Conservation (phyloP, 2,113 vertebrate genomes). For the Gallinago media region DNA sequence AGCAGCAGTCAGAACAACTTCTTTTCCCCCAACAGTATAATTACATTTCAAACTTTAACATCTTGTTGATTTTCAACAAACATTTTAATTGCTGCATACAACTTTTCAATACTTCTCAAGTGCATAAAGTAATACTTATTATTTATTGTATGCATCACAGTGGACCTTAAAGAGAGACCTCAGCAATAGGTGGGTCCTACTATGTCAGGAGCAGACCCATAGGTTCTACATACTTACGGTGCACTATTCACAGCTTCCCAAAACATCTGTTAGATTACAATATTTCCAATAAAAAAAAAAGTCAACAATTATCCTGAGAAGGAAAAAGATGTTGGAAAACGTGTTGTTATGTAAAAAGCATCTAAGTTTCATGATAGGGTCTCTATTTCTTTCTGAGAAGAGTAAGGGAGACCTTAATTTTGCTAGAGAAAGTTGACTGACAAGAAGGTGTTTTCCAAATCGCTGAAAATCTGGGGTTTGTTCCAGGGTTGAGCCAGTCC, state of each 20-base stretch:
- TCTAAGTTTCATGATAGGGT: accelerated
- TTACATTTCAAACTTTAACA: neutral
- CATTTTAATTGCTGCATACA: neutral
- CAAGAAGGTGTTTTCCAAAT: neutral
- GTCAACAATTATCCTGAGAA: neutral
- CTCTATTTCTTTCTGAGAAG: neutral
- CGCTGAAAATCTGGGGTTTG: neutral
- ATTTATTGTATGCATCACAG: neutral
- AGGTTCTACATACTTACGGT: neutral
- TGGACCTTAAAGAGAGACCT: neutral
- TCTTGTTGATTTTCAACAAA: neutral
- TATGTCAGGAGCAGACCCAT: accelerated
- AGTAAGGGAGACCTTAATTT: neutral
- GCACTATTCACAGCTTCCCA: neutral
- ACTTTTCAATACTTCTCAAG: neutral
- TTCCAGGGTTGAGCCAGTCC: neutral
- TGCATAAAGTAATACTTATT: neutral
- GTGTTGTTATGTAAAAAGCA: neutral
- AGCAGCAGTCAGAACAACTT: neutral
- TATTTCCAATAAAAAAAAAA: neutral
- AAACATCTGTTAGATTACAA: neutral
- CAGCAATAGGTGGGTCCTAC: neutral
- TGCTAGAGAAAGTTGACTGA: neutral
- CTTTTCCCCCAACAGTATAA: neutral
- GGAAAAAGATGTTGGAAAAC: neutral